A percentile compares a stretch with the other conserved stretches of the same genome.
Evolutionary conservation across 2,113 vertebrate species (phyloP).

Genomic region (Channa argus): DNA sequence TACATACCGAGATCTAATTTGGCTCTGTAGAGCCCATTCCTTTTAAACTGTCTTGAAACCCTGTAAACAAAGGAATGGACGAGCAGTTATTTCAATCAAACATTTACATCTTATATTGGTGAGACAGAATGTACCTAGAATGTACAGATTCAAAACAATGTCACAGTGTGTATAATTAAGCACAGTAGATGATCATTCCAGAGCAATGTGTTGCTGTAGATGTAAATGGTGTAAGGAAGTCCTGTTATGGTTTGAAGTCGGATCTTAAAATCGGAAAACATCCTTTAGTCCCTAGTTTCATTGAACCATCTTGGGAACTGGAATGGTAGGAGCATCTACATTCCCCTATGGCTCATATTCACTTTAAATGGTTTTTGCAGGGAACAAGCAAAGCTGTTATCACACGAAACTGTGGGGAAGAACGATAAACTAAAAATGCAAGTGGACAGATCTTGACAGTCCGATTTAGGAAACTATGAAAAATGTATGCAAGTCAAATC

Average conservation of each 20-base stretch:
- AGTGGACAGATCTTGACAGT: not conserved
- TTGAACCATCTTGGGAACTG: conserved; percentile 66
- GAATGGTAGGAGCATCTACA: conserved; percentile 27
- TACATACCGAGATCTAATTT: conserved; percentile 85
- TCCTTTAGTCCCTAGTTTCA: conserved; percentile 65
- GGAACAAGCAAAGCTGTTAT: conserved; percentile 8
- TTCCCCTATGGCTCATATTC: conserved; percentile 57
- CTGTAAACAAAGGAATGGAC: conserved; percentile 71
- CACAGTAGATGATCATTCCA: conserved; percentile 23
- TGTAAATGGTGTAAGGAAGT: conserved; percentile 37
- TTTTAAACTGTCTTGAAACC: conserved; percentile 75
- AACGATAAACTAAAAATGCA: conserved; percentile 30
- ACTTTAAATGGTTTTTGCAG: conserved; percentile 55
- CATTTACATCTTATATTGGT: conserved; percentile 49
- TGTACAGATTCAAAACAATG: conserved; percentile 47
- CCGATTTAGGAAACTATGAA: conserved; percentile 9
- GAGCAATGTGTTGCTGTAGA: conserved; percentile 31
- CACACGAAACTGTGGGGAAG: not conserved
- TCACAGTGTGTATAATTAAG: conserved; percentile 28
- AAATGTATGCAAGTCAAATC: conserved; percentile 13
- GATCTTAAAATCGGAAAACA: conserved; percentile 58
- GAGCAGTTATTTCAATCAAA: conserved; percentile 64
- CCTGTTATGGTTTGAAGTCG: conserved; percentile 60
- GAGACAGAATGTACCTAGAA: conserved; percentile 38
- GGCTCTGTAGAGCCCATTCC: conserved; percentile 75